Conservation (phyloP, 2,888 invertebrate genomes). For the Pollenia angustigena region DNA sequence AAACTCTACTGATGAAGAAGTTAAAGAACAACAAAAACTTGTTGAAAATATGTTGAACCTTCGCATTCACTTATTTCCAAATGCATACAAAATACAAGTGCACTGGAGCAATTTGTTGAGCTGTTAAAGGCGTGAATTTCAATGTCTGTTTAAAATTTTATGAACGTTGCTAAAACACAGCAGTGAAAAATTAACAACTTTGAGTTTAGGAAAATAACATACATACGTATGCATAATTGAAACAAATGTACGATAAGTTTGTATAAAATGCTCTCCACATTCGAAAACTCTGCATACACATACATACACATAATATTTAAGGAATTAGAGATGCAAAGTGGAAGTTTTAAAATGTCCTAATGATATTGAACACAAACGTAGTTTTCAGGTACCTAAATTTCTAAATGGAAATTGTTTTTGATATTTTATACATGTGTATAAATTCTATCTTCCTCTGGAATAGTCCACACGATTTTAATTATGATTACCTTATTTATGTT, state of each 20-base stretch:
- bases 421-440: no score
- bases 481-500: no score
- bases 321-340: background rate
- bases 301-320: background rate
- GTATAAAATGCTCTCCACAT: background rate
- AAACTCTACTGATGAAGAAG: constrained; percentile 13
- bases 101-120: constrained; percentile 46
- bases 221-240: constrained; percentile 39
- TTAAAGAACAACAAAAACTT: constrained; percentile 43
- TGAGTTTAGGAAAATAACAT: background rate
- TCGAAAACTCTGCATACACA: background rate
- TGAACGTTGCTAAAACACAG: constrained; percentile 43
- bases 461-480: no score
- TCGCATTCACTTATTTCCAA: background rate
- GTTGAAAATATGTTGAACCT: constrained; percentile 60
- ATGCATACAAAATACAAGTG: constrained; percentile 6
- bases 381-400: no score
- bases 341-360: background rate
- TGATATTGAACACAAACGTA: background rate
- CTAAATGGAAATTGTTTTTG: no score
- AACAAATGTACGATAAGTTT: constrained; percentile 15
- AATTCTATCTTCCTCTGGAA: no score
- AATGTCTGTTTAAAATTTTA: constrained; percentile 48
- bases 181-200: constrained; percentile 53
- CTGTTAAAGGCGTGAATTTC: constrained; percentile 62